Base-by-base conservation (phyloP, 2,797 vertebrate genomes). In the Valencia hispanica region DNA sequence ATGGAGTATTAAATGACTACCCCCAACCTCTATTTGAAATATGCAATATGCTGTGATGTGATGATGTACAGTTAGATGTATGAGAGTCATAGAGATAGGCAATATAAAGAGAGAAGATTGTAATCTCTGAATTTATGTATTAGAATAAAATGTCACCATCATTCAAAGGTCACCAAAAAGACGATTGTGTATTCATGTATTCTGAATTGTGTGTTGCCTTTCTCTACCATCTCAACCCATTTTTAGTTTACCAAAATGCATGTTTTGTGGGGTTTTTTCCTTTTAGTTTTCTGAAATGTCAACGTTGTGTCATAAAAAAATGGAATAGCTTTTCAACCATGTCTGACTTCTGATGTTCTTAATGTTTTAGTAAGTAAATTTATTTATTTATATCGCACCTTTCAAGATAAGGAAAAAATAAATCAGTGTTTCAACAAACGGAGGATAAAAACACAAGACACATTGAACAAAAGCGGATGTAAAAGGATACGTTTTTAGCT, bases 261-360 rank as follows among this genome's bases (percentile, higher is more conserved):
- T 91, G 90, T 88, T 87, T 18, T 39, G 53, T 74, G n/a, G n/a
- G n/a, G n/a, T 43, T 77, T 79, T 20, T 47, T 61, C 66, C 45
- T 78, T 82, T 84, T 71, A 75, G 83, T 92, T 93, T 85, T 84
- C 76, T 83, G 77, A 89, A 90, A 93, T 92, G 94, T 94, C 92
- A 93, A 83, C 86, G 79, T 89, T 79, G 91, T 92, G 90, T 92
- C 90, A 89, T 90, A 93, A 94, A 93, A 93, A 94, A 90, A 89
- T 91, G 79, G 85, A 77, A 88, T 80, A 84, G 83, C 89, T 93
- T 93, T 93, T 93, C 88, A 88, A 87, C 73, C 48, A 50, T 50
- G 30, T 30, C 34, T 22, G 84, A 55, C 82, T 91, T 80, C 73
- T 78, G 79, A 41, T 75, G 36, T 75, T 82, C 25, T 85, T 17